phyloP scores from a whole-genome alignment of 2,797 vertebrate species.

The Chromis chromis region DNA sequence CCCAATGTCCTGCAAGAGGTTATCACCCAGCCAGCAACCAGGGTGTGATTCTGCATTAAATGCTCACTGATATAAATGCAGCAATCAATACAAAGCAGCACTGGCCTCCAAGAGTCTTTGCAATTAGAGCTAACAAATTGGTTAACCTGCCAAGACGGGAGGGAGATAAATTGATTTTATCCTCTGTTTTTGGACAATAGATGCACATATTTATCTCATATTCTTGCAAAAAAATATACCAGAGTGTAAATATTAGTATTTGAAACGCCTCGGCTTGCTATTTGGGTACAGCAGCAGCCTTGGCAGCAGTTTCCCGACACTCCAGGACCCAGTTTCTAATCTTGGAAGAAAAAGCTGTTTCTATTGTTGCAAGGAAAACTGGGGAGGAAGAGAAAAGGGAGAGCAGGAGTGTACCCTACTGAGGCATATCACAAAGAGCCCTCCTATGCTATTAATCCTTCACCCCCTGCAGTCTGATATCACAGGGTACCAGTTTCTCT shows the following conservation, averaged over 20 bases:
- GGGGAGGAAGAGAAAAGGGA: conserved; percentile 47
- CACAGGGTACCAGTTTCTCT: conserved; percentile 56
- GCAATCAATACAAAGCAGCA: conserved; percentile 73
- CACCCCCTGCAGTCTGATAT: conserved; percentile 72
- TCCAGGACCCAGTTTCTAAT: conserved; percentile 52
- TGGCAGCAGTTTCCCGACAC: conserved; percentile 29
- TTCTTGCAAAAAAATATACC: conserved; percentile 3
- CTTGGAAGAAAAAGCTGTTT: conserved; percentile 55
- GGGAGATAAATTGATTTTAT: conserved; percentile 38
- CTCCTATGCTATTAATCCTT: conserved; percentile 75
- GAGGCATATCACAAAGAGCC: conserved; percentile 67
- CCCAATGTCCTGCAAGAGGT: conserved; percentile 52
- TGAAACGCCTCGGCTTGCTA: conserved; percentile 10
- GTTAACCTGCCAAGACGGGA: conserved; percentile 53
- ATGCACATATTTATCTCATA: conserved; percentile 5
- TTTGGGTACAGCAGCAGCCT: conserved; percentile 24
- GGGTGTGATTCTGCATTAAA: conserved; percentile 83
- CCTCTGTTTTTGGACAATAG: conserved; percentile 28
- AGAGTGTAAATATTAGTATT: conserved; percentile 31
- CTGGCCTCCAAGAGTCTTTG: conserved; percentile 59
- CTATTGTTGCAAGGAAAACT: conserved; percentile 57
- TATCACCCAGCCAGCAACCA: conserved; percentile 57
- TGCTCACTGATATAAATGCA: conserved; percentile 77
- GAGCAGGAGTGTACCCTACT: conserved; percentile 53
- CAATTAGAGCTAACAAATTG: conserved; percentile 82